phyloP scores from a whole-genome alignment of 2,113 vertebrate species.

The Chrysemys picta region DNA sequence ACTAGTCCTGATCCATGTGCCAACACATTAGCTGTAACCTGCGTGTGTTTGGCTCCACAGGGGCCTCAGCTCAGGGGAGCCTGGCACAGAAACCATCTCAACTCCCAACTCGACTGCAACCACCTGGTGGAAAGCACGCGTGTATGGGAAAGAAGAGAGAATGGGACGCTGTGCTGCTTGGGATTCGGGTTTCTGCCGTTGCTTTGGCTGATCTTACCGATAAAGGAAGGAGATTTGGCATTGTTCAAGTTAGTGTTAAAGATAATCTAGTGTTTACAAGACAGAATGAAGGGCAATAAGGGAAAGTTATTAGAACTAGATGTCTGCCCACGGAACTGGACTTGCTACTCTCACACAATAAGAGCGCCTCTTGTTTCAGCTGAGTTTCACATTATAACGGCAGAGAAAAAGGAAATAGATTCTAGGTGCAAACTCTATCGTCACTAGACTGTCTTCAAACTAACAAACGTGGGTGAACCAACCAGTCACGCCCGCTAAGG shows the following conservation, averaged over 20 bases:
- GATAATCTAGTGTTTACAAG: neutral
- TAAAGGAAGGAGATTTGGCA: neutral
- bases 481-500: conserved; percentile 8
- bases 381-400: neutral
- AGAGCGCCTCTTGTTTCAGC: neutral
- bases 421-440: neutral
- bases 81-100: neutral
- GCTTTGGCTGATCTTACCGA: neutral
- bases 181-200: neutral
- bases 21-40: neutral
- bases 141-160: neutral
- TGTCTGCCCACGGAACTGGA: neutral
- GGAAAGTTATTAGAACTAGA: neutral
- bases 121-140: neutral
- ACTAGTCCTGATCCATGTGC: fast-evolving
- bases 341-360: neutral
- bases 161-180: neutral
- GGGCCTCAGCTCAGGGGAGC: fast-evolving
- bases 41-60: neutral
- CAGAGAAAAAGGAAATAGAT: neutral
- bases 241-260: conserved; percentile 38
- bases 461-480: conserved; percentile 42
- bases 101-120: fast-evolving
- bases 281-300: neutral
- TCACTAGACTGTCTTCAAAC: neutral